Conservation (phyloP, 2,797 vertebrate genomes). For the Myiotriccus ornatus region DNA sequence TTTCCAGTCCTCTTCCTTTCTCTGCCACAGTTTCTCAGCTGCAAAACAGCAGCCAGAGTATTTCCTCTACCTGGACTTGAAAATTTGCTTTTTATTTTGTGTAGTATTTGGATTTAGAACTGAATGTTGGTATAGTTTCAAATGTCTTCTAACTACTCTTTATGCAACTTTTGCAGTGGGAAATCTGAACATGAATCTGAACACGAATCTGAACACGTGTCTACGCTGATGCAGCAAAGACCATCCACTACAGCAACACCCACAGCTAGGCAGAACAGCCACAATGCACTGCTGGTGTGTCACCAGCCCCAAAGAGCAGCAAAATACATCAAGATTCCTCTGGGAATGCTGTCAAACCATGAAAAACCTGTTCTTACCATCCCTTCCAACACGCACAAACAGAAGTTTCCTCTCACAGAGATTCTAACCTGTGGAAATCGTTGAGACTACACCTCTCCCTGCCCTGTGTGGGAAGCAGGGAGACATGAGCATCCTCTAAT, state of each 20-base stretch:
- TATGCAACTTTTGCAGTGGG: background rate
- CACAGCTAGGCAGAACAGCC: background rate
- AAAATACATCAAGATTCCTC: background rate
- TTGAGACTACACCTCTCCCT: fast-evolving
- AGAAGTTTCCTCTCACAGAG: background rate
- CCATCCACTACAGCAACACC: background rate
- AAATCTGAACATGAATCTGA: background rate
- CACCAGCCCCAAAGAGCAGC: background rate
- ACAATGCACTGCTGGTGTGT: background rate
- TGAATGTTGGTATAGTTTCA: background rate
- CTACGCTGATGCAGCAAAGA: background rate
- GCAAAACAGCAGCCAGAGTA: background rate
- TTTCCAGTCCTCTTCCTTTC: background rate
- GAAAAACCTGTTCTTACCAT: background rate
- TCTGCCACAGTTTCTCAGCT: background rate
- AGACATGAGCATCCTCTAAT: fast-evolving
- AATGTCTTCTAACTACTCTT: background rate
- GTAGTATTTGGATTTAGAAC: background rate
- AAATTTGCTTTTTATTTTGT: background rate
- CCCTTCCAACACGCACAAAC: fast-evolving
- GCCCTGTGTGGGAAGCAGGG: background rate
- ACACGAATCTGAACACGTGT: background rate
- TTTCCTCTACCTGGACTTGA: background rate
- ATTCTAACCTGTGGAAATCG: background rate
- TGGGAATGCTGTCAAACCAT: background rate